Base-by-base conservation (phyloP, 2,113 vertebrate species). In the Actenoides lindsayi region DNA sequence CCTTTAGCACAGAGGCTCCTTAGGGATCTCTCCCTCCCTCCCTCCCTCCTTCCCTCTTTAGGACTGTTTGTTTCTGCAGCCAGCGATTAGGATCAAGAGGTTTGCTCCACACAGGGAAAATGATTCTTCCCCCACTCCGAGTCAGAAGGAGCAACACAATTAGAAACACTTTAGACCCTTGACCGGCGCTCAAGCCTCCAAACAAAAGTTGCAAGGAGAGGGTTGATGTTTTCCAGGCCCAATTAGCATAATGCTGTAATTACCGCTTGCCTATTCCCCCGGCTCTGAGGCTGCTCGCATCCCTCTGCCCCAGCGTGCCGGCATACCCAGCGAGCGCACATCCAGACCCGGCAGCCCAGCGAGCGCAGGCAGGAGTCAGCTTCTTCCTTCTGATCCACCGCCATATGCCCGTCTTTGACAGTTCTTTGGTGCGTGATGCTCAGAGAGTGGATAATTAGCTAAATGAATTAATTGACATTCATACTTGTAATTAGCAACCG, bases 381-480 rank as follows among this genome's bases (percentile, higher is more conserved):
- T 87, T 59, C 85, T 57, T 91, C 86, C 92, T 93, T 5, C 95
- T 64, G 30, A 82, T 87, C 94, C 89, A 76, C 80, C 94, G 56
- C 98, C 98, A 97, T 97, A 98, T 97, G 98, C 97, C 97, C 83
- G 44, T 96, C 97, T 98, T 97, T 97, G 97, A 97, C 97, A 97
- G 98, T 96, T 98, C 98, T 98, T 98, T 83, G 95, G 97, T 97
- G 97, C 96, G 25, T 98, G 98, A 96, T 97, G 98, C 97, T 98
- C 97, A 97, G 91, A 46, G 94, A 98, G 98, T 97, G 97, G 97
- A 91, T 98, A 98, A 98, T 98, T 98, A 98, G 97, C 97, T 98
- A 98, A 98, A 97, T 96, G 98, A 98, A 98, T 98, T 98, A 98
- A 98, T 98, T 98, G 98, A 98, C 98, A 97, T 97, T 95, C 98